A percentile compares a stretch with the other conserved stretches of the same genome.
These are phyloP conservation scores for Latrodectus geometricus DNA, from an alignment of 1,140 invertebrate genomes.

Conservation along the genomic window DNA sequence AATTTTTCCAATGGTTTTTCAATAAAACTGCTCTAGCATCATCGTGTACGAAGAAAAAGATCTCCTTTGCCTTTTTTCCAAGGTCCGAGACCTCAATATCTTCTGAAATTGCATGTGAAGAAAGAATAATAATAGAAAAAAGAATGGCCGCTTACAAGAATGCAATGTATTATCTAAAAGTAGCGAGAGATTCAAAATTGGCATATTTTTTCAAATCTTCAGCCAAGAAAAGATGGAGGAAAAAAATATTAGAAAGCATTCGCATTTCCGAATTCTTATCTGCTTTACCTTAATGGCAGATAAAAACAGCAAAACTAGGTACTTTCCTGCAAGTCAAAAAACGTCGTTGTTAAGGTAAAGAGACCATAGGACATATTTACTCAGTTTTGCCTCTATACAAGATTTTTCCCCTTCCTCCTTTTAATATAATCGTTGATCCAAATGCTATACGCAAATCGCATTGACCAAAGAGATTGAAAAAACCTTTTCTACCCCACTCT, in stretches of 20 bases:
- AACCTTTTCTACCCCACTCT: background rate
- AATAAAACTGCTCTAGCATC: constrained; percentile 39
- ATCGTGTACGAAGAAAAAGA: background rate
- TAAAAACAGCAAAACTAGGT: no score
- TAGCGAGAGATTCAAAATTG: background rate
- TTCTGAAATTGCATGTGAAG: constrained; percentile 25
- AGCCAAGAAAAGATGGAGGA: background rate
- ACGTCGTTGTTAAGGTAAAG: background rate
- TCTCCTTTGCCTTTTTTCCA: constrained; percentile 1
- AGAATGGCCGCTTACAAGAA: constrained; percentile 7
- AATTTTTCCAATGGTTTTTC: constrained; percentile 50
- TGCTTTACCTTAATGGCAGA: no score
- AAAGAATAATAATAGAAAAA: constrained; percentile 9
- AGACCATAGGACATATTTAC: no score
- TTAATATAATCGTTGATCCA: background rate
- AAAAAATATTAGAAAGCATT: background rate
- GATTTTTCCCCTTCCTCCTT: background rate
- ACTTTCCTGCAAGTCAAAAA: background rate
- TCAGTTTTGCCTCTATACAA: no score
- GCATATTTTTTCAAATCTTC: constrained; percentile 2
- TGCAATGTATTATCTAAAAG: background rate
- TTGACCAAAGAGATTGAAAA: constrained; percentile 1
- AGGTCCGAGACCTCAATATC: constrained; percentile 49
- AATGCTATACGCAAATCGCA: constrained; percentile 51
- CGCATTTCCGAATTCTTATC: no score